phyloP scores from a whole-genome alignment of 2,113 vertebrate species.

The Carassius auratus region DNA sequence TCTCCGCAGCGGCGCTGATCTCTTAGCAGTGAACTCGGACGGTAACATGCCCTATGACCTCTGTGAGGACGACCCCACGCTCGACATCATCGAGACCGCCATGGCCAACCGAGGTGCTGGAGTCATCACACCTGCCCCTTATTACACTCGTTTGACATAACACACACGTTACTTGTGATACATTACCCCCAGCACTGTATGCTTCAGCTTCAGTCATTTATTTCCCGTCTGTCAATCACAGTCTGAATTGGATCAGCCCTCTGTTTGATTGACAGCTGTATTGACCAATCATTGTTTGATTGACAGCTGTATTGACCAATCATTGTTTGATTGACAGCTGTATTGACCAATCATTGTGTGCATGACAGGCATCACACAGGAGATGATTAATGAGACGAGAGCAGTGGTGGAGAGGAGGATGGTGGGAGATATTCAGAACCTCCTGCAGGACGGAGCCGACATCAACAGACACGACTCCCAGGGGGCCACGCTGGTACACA shows the following conservation, averaged over 20 bases:
- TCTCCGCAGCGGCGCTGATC: slow-evolving; percentile 83
- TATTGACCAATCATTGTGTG: slow-evolving; percentile 20
- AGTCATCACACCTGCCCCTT: no score
- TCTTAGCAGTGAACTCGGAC: slow-evolving; percentile 94
- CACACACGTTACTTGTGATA: no score
- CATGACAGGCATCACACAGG: slow-evolving; percentile 91
- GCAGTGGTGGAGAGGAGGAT: slow-evolving; percentile 89
- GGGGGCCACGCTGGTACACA: slow-evolving; percentile 88
- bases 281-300: no score
- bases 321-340: background rate
- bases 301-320: slow-evolving; percentile 24
- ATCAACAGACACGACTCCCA: slow-evolving; percentile 89
- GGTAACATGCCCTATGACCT: slow-evolving; percentile 99
- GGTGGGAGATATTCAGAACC: slow-evolving; percentile 88
- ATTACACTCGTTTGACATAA: no score
- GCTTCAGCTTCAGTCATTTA: no score
- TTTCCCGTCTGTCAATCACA: background rate
- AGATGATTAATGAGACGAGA: slow-evolving; percentile 95
- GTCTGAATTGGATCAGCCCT: no score
- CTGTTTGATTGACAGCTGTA: no score
- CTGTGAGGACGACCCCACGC: slow-evolving; percentile 94
- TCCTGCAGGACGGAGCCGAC: slow-evolving; percentile 83
- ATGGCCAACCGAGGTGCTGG: slow-evolving; percentile 90
- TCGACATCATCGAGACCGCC: slow-evolving; percentile 96
- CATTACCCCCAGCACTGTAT: no score